These are phyloP conservation scores for Mellivora capensis DNA, from an alignment of 2,113 vertebrate species.

Conservation along the genomic window DNA sequence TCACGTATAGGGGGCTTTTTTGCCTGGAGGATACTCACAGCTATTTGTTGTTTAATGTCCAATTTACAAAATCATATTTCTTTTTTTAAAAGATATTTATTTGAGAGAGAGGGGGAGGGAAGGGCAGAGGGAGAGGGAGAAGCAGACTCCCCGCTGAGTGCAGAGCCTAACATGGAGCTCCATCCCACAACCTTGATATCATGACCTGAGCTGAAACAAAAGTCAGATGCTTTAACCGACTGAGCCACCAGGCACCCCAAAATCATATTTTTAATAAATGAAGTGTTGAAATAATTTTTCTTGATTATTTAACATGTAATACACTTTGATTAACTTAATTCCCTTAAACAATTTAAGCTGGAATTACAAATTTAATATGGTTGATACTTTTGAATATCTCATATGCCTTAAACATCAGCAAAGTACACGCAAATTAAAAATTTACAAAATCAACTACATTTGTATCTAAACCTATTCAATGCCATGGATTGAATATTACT, in stretches of 20 bases:
- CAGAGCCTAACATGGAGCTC: background rate
- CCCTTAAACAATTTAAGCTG: background rate
- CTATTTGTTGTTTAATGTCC: background rate
- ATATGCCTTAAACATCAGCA: background rate
- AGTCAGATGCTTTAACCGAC: background rate
- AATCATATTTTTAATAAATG: background rate
- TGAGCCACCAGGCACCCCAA: background rate
- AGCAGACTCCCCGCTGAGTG: background rate
- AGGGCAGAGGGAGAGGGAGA: background rate
- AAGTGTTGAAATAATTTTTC: background rate
- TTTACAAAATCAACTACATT: background rate
- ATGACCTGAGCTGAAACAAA: background rate
- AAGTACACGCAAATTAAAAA: background rate
- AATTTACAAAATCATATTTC: background rate
- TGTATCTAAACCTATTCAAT: background rate
- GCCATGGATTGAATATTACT: background rate
- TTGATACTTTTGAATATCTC: background rate
- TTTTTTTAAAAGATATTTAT: background rate
- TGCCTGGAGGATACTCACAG: background rate
- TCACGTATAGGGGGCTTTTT: background rate
- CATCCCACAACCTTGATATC: background rate
- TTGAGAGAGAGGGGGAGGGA: background rate
- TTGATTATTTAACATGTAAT: background rate
- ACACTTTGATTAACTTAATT: slow-evolving; percentile 1
- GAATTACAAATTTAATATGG: background rate